phyloP scores from a whole-genome alignment of 2,113 vertebrate species.

The Aleadryas rufinucha region DNA sequence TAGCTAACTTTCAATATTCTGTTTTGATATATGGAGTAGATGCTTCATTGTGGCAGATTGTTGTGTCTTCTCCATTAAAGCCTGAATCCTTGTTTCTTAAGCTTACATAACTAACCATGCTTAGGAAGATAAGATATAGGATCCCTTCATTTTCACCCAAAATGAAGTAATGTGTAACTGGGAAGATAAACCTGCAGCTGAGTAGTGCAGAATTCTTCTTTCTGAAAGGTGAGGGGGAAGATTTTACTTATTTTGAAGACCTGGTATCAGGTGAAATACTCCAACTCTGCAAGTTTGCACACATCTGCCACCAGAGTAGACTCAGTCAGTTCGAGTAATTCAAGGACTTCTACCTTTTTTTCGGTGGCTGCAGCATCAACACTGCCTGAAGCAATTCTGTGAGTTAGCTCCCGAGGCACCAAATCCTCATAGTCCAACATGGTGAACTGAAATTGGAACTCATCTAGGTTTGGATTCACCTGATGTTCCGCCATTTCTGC shows the following conservation, averaged over 20 bases:
- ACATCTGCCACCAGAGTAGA: neutral
- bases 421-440: neutral
- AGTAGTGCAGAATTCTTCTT: neutral
- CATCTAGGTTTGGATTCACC: neutral
- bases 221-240: neutral
- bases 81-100: neutral
- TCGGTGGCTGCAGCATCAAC: neutral
- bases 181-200: neutral
- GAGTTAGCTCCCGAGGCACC: neutral
- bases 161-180: accelerated
- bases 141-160: neutral
- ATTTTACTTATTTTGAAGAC: neutral
- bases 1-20: neutral
- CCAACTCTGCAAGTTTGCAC: neutral
- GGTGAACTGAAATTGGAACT: neutral
- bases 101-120: neutral
- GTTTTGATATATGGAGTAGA: neutral
- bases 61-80: neutral
- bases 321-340: accelerated
- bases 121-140: neutral
- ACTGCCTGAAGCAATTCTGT: neutral
- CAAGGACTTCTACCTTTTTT: neutral
- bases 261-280: neutral
- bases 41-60: neutral
- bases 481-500: neutral